Percentiles rank a stretch among this genome's conserved stretches.
Evolutionary conservation across 1,140 invertebrate genomes (phyloP).

Genomic region (Drosophila nebulosa): DNA sequence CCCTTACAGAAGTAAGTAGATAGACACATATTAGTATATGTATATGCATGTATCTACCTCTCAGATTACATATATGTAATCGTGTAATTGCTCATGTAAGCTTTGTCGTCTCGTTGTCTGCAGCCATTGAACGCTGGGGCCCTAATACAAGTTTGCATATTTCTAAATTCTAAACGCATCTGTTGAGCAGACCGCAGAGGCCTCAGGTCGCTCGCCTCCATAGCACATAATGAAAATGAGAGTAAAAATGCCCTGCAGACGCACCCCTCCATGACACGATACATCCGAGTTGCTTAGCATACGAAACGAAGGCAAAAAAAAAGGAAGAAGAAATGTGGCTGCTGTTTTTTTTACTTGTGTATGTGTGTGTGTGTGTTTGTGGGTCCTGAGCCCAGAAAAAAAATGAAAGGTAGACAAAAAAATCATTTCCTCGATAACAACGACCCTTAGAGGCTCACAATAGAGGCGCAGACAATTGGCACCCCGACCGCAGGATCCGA

Average conservation of each 20-base stretch:
- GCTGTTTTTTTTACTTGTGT: constrained; percentile 7
- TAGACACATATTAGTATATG: neutral
- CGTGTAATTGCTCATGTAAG: neutral
- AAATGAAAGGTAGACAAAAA: constrained; percentile 14
- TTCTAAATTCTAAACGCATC: constrained; percentile 78
- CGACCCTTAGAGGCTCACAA: constrained; percentile 38
- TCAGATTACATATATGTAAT: constrained; percentile 13
- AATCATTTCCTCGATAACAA: constrained; percentile 70
- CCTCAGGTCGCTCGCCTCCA: neutral
- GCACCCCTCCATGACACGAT: constrained; percentile 32
- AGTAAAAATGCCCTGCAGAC: constrained; percentile 47
- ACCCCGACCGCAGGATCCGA: constrained; percentile 62
- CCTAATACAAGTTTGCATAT: constrained; percentile 78
- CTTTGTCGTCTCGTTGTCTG: constrained; percentile 4
- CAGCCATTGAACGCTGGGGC: constrained; percentile 46
- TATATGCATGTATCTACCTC: neutral
- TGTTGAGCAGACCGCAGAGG: constrained; percentile 45
- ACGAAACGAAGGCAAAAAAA: neutral
- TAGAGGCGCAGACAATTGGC: constrained; percentile 57
- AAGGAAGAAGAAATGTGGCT: neutral
- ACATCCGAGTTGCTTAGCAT: constrained; percentile 41
- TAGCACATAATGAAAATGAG: constrained; percentile 53
- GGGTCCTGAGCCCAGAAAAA: neutral
- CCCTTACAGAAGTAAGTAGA: constrained; percentile 47
- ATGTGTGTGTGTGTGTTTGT: too few species aligned